Evolutionary conservation across 2,113 vertebrate species (phyloP).

Genomic region (Trichomycterus rosablanca): DNA sequence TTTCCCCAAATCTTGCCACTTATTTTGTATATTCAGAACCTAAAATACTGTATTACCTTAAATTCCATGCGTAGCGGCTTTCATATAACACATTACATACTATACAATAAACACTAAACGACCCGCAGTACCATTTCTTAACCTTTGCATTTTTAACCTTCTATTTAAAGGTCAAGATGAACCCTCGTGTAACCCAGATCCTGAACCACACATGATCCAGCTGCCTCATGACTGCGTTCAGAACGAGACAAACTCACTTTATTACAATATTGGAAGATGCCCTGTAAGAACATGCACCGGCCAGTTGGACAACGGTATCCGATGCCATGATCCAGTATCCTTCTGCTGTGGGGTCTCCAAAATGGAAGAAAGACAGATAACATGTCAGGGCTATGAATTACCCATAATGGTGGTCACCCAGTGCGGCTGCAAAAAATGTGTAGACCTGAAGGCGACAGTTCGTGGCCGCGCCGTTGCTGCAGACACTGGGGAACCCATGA

Average conservation of each 20-base stretch:
- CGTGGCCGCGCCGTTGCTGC: constrained; percentile 82
- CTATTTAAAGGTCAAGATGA: constrained; percentile 68
- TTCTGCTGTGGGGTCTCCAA: constrained; percentile 87
- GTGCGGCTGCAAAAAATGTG: constrained; percentile 87
- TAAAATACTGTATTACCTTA: too few relatives aligned
- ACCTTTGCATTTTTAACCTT: constrained; percentile 20
- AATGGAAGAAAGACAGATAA: constrained; percentile 77
- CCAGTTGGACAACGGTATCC: constrained; percentile 77
- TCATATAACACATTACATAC: too few relatives aligned
- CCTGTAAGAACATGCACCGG: constrained; percentile 75
- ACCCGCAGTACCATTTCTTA: constrained; percentile 23
- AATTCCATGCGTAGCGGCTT: too few relatives aligned
- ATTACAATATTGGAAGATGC: constrained; percentile 86
- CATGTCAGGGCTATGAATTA: constrained; percentile 79
- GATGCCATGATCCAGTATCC: constrained; percentile 80
- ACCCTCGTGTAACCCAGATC: constrained; percentile 75
- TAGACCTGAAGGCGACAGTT: constrained; percentile 78
- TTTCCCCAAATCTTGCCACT: too few relatives aligned
- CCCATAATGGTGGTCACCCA: constrained; percentile 78
- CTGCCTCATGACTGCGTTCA: constrained; percentile 93
- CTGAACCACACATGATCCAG: constrained; percentile 79
- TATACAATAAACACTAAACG: too few relatives aligned
- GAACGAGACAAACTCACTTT: constrained; percentile 81
- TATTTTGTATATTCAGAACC: too few relatives aligned
- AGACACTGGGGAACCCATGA: constrained; percentile 88